Evolutionary conservation across 2,797 vertebrate species (phyloP).

Genomic region (Arctocebus calabarensis): DNA sequence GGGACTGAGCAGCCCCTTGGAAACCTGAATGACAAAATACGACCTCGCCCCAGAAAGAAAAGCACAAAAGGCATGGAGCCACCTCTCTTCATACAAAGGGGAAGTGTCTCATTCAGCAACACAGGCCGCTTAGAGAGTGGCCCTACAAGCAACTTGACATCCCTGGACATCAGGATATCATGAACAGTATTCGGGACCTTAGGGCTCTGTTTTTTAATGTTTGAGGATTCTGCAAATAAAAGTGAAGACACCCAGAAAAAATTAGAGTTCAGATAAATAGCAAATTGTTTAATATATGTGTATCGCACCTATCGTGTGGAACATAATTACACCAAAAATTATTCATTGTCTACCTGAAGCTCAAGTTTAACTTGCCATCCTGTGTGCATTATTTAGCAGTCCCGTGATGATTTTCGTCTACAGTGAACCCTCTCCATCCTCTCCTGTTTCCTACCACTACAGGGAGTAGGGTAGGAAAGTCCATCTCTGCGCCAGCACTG

Average conservation of each 20-base stretch:
- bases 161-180: accelerated
- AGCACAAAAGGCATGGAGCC: no score
- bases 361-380: background rate
- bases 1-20: no score
- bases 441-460: background rate
- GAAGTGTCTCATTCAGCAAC: no score
- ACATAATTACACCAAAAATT: background rate
- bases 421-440: background rate
- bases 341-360: background rate
- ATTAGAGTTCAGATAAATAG: background rate
- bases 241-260: background rate
- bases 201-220: background rate
- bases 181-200: no score
- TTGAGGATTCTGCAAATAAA: background rate
- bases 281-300: background rate
- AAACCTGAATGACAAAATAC: no score
- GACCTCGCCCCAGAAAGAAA: no score
- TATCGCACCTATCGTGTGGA: background rate
- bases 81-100: no score
- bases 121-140: background rate
- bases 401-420: accelerated
- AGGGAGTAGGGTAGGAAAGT: no score
- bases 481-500: background rate
- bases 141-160: background rate
- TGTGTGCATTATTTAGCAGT: background rate